Conservation (phyloP, 1,140 invertebrate species). For the Listronotus oregonensis region DNA sequence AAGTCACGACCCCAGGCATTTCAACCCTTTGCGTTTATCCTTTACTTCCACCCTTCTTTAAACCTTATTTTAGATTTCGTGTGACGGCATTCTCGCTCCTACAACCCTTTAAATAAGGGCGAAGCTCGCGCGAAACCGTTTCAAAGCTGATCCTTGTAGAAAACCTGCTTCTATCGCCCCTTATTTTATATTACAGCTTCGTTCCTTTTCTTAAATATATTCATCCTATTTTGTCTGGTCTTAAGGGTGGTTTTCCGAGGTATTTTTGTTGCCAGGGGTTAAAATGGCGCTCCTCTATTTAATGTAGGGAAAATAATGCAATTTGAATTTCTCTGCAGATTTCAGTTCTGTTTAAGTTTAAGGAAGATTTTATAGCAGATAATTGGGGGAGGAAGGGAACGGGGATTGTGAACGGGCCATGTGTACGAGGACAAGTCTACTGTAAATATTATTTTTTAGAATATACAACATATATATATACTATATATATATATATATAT, state of each 20-base stretch:
- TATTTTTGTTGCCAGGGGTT: constrained; percentile 21
- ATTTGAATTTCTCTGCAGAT: constrained; percentile 52
- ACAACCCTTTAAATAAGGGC: not conserved
- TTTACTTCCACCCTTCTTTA: constrained; percentile 38
- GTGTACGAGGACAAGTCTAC: no score
- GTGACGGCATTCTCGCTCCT: not conserved
- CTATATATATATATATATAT: no score
- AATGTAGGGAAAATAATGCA: constrained; percentile 53
- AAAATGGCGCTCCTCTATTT: constrained; percentile 50
- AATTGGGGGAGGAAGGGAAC: constrained; percentile 35
- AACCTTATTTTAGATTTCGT: constrained; percentile 20
- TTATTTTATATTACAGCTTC: constrained; percentile 35
- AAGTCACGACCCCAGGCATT: constrained; percentile 24
- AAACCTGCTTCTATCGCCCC: constrained; percentile 31
- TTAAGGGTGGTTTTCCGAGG: constrained; percentile 31
- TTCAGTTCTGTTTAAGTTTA: constrained; percentile 51
- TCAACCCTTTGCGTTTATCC: constrained; percentile 26
- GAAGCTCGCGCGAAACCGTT: not conserved
- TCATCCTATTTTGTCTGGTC: constrained; percentile 13
- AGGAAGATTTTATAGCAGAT: constrained; percentile 49
- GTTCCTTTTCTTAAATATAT: constrained; percentile 32
- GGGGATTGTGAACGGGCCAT: constrained; percentile 25
- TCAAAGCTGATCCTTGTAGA: constrained; percentile 25
- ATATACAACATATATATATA: no score
- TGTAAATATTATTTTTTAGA: no score